Percentiles rank a stretch among this genome's conserved stretches.
phyloP scores from a whole-genome alignment of 2,888 invertebrate species.

The Melanostoma scalare region DNA sequence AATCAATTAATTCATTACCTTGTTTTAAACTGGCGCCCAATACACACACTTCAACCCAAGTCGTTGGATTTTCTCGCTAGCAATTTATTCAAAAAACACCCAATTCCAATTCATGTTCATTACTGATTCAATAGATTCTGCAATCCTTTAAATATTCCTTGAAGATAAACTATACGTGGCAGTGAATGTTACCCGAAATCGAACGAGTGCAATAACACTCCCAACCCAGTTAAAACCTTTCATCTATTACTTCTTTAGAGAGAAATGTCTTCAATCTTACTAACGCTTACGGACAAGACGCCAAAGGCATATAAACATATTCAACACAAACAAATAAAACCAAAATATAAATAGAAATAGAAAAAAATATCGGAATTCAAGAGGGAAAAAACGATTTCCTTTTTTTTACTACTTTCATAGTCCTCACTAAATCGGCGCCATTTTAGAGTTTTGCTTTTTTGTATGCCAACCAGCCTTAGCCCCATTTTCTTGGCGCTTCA shows the following conservation, averaged over 20 bases:
- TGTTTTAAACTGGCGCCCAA: too few relatives aligned
- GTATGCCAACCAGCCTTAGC: not conserved
- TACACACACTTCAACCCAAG: too few relatives aligned
- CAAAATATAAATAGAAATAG: conserved; percentile 67
- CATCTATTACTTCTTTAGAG: not conserved
- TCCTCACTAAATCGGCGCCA: conserved; percentile 64
- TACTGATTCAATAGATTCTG: too few relatives aligned
- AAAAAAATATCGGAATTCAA: conserved; percentile 8
- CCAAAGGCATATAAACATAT: conserved; percentile 46
- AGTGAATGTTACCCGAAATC: too few relatives aligned
- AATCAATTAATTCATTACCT: too few relatives aligned
- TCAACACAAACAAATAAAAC: conserved; percentile 55
- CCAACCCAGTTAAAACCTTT: conserved; percentile 46
- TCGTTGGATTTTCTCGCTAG: too few relatives aligned
- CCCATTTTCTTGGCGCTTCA: conserved; percentile 14
- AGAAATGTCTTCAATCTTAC: conserved; percentile 59
- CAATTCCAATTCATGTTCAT: too few relatives aligned
- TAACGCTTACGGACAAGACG: conserved; percentile 53
- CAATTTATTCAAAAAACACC: too few relatives aligned
- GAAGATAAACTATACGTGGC: too few relatives aligned
- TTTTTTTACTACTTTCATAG: conserved; percentile 56
- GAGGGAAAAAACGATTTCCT: conserved; percentile 29
- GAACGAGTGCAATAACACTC: conserved; percentile 17
- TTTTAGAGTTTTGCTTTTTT: conserved; percentile 49
- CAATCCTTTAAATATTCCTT: too few relatives aligned